Evolutionary conservation across 92 coral and sea anemone species (phyloP), one percentile per base, ranked within the genome.

Genomic region (Parazoanthus atlanticus): DNA sequence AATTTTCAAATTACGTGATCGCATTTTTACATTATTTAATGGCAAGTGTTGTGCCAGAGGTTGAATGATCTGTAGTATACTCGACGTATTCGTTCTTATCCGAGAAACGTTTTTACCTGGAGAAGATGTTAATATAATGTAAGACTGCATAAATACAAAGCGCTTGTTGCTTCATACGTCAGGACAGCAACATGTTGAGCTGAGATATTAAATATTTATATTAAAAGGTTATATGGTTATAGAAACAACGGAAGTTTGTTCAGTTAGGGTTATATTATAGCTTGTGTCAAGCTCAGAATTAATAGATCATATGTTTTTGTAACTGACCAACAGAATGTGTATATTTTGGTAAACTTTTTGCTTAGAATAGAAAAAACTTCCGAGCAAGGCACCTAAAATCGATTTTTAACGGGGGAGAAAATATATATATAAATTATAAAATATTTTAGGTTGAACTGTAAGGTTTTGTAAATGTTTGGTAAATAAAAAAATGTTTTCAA

Each of bases 401-500:
- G 19, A 33, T 11, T 84, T 84, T 40, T 40, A 84, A 46, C 31
- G 65, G 78, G 87, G 87, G 78, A 84, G 76, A 84, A 84, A 84
- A 54, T 10, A 64, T 5, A 40, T 70, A 43, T 46, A 46, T 30
- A 69, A 69, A 25, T 69, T 71, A 70, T 13, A 3, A 28, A 26
- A 26, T 31, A 65, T 82, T 84, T 71, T 13, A 65, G n/a, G 43
- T 8, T 21, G 49, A 84, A 70, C 31, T 84, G 87, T 84, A 70
- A 69, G 46, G 78, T 70, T 84, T 80, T 84, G 78, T 70, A 84
- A 84, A 84, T 32, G 9, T 43, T 84, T 84, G 58, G 87, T 70
- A 43, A 84, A 84, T 84, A 84, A 84, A 84, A 82, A 84, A 84
- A 43, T 69, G 26, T 84, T 83, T 83, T 43, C 86, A 41, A 49